A percentile compares a stretch with the other conserved stretches of the same genome.
These are phyloP conservation scores for Athalia circularis DNA, from an alignment of 2,888 invertebrate species.

Conservation along the genomic window DNA sequence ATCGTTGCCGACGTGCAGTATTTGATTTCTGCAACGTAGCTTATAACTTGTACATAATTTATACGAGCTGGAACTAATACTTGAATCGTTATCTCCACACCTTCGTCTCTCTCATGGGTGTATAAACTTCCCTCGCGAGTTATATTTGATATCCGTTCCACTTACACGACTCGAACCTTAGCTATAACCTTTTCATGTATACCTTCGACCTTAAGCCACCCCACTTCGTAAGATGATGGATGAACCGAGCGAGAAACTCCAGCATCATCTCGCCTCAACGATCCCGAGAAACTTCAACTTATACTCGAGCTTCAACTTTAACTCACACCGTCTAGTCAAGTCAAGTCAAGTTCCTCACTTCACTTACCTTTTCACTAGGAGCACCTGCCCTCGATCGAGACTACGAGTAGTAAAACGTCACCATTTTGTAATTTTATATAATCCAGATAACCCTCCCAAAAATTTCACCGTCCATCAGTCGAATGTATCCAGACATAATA, in stretches of 20 bases:
- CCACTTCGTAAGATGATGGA: constrained; percentile 66
- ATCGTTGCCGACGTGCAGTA: neutral
- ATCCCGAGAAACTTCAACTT: constrained; percentile 31
- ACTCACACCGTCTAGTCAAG: neutral
- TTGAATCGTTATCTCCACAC: constrained; percentile 42
- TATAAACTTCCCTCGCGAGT: constrained; percentile 27
- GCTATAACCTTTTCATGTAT: constrained; percentile 38
- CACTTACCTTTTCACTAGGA: constrained; percentile 10
- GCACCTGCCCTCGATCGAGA: neutral
- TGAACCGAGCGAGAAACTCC: constrained; percentile 52
- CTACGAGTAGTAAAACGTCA: neutral
- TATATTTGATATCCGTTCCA: constrained; percentile 37
- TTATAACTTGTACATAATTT: constrained; percentile 32
- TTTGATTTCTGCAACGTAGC: constrained; percentile 30
- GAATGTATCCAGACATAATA: neutral
- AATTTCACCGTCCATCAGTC: neutral
- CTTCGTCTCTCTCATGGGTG: constrained; percentile 36
- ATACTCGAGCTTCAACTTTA: constrained; percentile 13
- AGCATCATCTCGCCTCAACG: constrained; percentile 40
- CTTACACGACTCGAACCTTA: constrained; percentile 28
- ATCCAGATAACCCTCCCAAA: constrained; percentile 3
- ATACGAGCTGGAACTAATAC: neutral
- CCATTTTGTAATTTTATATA: neutral
- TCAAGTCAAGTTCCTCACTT: constrained; percentile 15
- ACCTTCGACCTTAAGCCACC: constrained; percentile 56